Percentiles rank a stretch among this genome's conserved stretches.
Conservation (phyloP, 2,888 invertebrate genomes). For the Cancer borealis region DNA sequence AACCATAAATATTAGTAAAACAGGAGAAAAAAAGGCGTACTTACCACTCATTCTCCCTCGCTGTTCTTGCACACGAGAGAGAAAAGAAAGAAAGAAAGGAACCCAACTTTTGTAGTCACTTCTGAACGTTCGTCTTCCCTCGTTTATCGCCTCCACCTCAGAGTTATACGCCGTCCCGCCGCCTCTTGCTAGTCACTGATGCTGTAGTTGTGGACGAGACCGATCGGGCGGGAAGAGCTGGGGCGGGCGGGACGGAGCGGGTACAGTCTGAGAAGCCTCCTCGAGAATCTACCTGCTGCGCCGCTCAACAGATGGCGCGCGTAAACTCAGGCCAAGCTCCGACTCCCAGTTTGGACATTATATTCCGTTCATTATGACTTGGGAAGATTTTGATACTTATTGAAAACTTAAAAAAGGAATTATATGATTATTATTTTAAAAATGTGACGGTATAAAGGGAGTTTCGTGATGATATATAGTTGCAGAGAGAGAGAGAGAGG, state of each 20-base stretch:
- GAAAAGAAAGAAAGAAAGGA: background rate
- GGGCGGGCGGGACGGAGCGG: background rate
- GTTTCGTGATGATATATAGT: background rate
- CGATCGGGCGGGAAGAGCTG: background rate
- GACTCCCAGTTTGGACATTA: background rate
- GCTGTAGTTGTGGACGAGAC: constrained; percentile 16
- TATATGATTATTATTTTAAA: too few species aligned
- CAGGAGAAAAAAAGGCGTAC: background rate
- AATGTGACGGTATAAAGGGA: too few species aligned
- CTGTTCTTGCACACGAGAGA: background rate
- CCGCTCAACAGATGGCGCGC: constrained; percentile 44
- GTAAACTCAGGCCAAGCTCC: background rate
- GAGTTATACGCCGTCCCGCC: background rate
- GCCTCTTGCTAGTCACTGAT: background rate
- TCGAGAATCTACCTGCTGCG: background rate
- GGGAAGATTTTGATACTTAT: background rate
- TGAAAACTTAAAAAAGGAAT: background rate
- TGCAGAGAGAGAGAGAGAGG: too few species aligned
- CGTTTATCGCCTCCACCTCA: background rate
- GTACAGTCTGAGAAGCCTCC: background rate
- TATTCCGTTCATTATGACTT: too few species aligned
- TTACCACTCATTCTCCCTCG: background rate
- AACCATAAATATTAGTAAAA: too few species aligned
- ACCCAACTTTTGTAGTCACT: background rate
- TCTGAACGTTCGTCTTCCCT: background rate